These are phyloP conservation scores for Cephus nigrinus DNA, from an alignment of 2,888 invertebrate species.

Conservation along the genomic window DNA sequence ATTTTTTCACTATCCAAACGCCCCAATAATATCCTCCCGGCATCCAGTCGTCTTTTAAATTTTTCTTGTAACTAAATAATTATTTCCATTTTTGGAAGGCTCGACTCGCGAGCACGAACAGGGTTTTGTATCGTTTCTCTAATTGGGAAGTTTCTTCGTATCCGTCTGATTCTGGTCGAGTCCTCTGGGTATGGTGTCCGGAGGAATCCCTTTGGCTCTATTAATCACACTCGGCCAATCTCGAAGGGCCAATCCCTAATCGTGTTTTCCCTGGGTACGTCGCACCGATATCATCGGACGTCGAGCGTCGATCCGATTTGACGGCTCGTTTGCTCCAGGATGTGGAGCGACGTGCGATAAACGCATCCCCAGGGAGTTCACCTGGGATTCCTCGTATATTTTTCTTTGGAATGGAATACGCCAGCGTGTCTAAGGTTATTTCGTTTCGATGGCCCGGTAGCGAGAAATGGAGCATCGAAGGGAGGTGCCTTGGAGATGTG, in stretches of 20 bases:
- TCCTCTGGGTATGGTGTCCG: conserved; percentile 32
- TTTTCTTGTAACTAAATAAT: conserved; percentile 24
- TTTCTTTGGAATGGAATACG: background rate
- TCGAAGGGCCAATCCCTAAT: conserved; percentile 42
- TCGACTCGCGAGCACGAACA: background rate
- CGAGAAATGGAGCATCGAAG: background rate
- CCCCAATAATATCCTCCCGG: conserved; percentile 33
- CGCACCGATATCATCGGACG: conserved; percentile 21
- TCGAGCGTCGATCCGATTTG: conserved; percentile 54
- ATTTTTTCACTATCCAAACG: conserved; percentile 35
- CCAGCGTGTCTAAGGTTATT: background rate
- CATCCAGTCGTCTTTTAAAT: conserved; percentile 39
- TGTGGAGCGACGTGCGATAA: conserved; percentile 20
- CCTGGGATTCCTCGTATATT: background rate
- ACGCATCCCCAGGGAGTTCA: background rate
- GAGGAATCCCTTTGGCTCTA: conserved; percentile 52
- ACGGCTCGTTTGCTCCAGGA: conserved; percentile 48
- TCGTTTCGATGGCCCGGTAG: background rate
- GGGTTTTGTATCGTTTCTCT: background rate
- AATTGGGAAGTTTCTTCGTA: background rate
- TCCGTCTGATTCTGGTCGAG: conserved; percentile 56
- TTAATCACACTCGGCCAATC: conserved; percentile 62
- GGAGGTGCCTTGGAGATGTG: conserved; percentile 22
- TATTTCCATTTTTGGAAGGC: background rate
- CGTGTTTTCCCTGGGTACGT: conserved; percentile 32